A percentile compares a stretch with the other conserved stretches of the same genome.
These are phyloP conservation scores for Gallinago undulata DNA, from an alignment of 2,113 vertebrate species.

Conservation along the genomic window DNA sequence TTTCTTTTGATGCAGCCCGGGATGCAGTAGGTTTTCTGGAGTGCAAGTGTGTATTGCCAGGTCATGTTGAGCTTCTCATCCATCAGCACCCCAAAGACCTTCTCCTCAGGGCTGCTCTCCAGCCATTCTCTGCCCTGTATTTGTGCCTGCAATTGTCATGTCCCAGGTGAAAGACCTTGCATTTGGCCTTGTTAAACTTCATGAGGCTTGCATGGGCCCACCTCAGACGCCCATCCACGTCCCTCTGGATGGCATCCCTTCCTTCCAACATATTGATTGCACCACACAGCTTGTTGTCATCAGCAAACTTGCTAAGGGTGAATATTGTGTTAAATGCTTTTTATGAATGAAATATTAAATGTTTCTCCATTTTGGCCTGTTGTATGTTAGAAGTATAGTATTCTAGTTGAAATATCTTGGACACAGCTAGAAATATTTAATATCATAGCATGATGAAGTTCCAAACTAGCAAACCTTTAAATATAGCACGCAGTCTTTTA, in stretches of 20 bases:
- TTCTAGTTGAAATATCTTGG: not conserved
- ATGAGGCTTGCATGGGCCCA: not conserved
- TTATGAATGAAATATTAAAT: not conserved
- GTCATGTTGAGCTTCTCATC: not conserved
- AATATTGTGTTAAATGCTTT: not conserved
- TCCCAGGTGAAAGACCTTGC: not conserved
- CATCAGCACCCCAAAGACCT: not conserved
- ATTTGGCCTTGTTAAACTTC: not conserved
- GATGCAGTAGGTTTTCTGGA: not conserved
- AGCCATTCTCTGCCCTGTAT: not conserved
- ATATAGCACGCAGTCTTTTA: not conserved
- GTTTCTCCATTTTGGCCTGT: not conserved
- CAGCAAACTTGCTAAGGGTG: not conserved
- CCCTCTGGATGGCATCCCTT: not conserved
- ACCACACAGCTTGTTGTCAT: not conserved
- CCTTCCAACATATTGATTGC: not conserved
- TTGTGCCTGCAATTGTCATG: not conserved
- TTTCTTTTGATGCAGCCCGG: not conserved
- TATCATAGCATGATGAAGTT: not conserved
- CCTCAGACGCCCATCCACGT: not conserved
- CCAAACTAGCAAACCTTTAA: not conserved
- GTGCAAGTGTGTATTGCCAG: not conserved
- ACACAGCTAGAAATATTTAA: not conserved
- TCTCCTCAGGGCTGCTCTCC: not conserved
- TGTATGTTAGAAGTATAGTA: not conserved